Evolutionary conservation across 2,888 invertebrate genomes (phyloP).

Genomic region (Tholera decimalis): DNA sequence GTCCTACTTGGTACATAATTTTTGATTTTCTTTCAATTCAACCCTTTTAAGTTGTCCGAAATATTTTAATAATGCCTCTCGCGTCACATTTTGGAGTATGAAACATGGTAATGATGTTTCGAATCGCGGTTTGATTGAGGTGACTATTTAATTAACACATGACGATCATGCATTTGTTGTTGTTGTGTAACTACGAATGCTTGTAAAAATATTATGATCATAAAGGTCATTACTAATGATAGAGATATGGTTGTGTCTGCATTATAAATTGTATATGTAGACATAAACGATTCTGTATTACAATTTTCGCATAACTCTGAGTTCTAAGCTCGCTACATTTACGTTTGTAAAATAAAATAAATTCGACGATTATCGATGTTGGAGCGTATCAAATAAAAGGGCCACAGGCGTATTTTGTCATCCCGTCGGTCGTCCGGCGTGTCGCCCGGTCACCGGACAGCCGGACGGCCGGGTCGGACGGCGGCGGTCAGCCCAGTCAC

Average conservation of each 20-base stretch:
- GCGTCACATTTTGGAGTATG: conserved; percentile 43
- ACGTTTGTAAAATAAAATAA: conserved; percentile 32
- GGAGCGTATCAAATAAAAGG: conserved; percentile 69
- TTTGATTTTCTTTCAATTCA: conserved; percentile 74
- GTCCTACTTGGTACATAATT: conserved; percentile 68
- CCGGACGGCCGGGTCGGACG: conserved; percentile 22
- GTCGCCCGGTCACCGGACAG: conserved; percentile 17
- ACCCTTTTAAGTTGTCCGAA: conserved; percentile 73
- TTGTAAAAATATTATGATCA: conserved; percentile 30
- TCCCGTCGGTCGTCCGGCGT: conserved; percentile 61
- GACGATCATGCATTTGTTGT: conserved; percentile 37
- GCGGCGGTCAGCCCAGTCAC: conserved; percentile 70
- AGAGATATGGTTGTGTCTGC: conserved; percentile 17
- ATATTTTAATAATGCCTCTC: conserved; percentile 72
- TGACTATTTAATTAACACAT: conserved; percentile 48
- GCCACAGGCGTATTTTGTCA: conserved; percentile 76
- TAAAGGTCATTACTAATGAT: conserved; percentile 36
- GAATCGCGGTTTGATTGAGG: conserved; percentile 50
- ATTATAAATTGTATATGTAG: conserved; percentile 16
- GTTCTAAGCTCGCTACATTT: conserved; percentile 14
- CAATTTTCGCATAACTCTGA: conserved; percentile 21
- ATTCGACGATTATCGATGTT: conserved; percentile 58
- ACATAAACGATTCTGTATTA: conserved; percentile 8
- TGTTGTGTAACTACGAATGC: too few species aligned
- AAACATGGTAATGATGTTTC: conserved; percentile 53